Conservation (phyloP, 2,888 invertebrate genomes). For the Pyrrhia umbra region DNA sequence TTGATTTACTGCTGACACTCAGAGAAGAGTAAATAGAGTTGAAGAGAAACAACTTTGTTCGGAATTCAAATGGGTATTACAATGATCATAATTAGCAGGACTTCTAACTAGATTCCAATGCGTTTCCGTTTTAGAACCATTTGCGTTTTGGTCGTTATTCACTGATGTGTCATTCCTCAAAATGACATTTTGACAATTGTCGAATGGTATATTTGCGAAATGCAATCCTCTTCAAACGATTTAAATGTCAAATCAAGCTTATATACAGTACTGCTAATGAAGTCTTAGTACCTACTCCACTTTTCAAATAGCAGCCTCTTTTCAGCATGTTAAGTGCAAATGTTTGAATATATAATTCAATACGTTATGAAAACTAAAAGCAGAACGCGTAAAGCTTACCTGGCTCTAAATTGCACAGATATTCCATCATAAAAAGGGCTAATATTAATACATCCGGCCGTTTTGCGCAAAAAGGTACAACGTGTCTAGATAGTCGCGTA, state of each 20-base stretch:
- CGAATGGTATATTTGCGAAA: too few species aligned
- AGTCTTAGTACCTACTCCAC: too few species aligned
- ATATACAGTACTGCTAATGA: too few species aligned
- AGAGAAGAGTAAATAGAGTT: conserved; percentile 26
- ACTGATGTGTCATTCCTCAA: too few species aligned
- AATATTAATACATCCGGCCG: conserved; percentile 78
- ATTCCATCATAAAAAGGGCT: conserved; percentile 54
- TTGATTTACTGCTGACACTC: conserved; percentile 43
- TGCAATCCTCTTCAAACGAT: too few species aligned
- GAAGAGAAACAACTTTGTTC: neutral
- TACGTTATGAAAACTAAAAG: neutral
- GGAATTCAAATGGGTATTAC: neutral
- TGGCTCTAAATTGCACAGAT: conserved; percentile 38
- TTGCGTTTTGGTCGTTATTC: too few species aligned
- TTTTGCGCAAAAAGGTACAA: conserved; percentile 75
- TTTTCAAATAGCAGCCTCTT: too few species aligned
- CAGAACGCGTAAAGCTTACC: neutral
- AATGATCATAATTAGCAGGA: conserved; percentile 16
- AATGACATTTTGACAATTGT: too few species aligned
- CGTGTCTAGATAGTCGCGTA: conserved; percentile 55
- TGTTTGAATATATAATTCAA: neutral
- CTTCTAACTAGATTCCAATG: neutral
- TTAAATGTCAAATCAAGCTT: too few species aligned
- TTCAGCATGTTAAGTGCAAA: too few species aligned
- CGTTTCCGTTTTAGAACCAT: too few species aligned